A percentile compares a stretch with the other conserved stretches of the same genome.
Evolutionary conservation across 2,113 vertebrate genomes (phyloP).

Genomic region (Gasterosteus aculeatus): DNA sequence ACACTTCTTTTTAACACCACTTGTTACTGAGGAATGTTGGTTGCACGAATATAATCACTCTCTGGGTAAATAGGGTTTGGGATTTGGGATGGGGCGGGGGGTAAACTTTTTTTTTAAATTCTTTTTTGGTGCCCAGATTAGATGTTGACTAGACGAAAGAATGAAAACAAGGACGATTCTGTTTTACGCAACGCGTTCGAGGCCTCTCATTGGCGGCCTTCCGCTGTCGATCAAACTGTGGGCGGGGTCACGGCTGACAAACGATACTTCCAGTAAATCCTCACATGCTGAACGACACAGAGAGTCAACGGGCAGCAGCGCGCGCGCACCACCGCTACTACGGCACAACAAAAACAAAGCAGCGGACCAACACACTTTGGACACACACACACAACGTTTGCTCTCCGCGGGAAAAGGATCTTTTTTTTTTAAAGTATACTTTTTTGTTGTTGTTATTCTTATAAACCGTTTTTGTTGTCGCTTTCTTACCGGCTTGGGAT

Average conservation of each 20-base stretch:
- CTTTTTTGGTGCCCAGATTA: neutral
- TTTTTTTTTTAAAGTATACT: conserved; percentile 15
- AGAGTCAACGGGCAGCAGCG: conserved; percentile 72
- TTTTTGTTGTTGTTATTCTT: neutral
- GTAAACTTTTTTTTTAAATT: neutral
- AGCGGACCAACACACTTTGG: conserved; percentile 11
- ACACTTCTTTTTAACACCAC: neutral
- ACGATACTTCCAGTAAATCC: conserved; percentile 79
- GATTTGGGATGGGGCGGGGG: too few species aligned
- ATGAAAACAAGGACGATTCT: conserved; percentile 48
- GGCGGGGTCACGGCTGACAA: conserved; percentile 67
- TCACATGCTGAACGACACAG: conserved; percentile 58
- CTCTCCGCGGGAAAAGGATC: neutral
- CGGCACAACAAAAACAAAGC: conserved; percentile 55
- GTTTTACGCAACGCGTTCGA: neutral
- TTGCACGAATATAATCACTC: neutral
- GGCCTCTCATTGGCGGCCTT: conserved; percentile 61
- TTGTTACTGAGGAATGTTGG: too few species aligned
- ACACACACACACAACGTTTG: conserved; percentile 12
- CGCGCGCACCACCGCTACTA: conserved; percentile 32
- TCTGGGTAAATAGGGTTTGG: neutral
- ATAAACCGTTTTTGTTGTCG: neutral
- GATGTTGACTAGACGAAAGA: conserved; percentile 45
- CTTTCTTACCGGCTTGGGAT: conserved; percentile 56
- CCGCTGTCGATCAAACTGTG: conserved; percentile 66